Conservation (phyloP, 2,888 invertebrate species). For the Lycocerus yunnanus region DNA sequence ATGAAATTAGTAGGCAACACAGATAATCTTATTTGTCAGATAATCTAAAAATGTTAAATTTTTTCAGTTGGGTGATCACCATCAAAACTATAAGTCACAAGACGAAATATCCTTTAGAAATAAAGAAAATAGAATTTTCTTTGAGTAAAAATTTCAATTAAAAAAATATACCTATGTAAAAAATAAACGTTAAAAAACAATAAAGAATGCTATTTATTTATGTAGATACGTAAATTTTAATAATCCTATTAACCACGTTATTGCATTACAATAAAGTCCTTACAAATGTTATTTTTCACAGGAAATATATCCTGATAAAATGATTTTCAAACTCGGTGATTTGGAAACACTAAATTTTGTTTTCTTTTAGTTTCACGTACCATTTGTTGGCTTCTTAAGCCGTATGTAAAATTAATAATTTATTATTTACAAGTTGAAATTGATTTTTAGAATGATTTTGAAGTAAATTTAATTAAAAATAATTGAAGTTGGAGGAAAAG, state of each 20-base stretch:
- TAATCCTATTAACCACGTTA: background rate
- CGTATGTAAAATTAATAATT: background rate
- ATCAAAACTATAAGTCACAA: too few relatives aligned
- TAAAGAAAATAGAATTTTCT: too few relatives aligned
- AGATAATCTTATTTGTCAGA: too few relatives aligned
- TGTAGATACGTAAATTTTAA: background rate
- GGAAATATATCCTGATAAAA: constrained; percentile 41
- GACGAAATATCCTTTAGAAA: too few relatives aligned
- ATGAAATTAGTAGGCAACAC: background rate
- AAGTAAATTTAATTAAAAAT: constrained; percentile 8
- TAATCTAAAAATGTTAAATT: background rate
- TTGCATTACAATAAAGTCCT: constrained; percentile 12
- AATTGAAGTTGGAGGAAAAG: constrained; percentile 6
- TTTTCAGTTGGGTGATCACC: background rate
- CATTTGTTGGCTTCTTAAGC: constrained; percentile 39
- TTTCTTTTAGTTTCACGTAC: constrained; percentile 48
- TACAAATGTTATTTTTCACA: constrained; percentile 45
- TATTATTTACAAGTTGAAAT: background rate
- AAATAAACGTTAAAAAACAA: background rate
- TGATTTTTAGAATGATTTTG: background rate
- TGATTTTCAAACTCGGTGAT: constrained; percentile 44
- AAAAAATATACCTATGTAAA: background rate
- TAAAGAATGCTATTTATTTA: background rate
- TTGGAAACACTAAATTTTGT: constrained; percentile 49
- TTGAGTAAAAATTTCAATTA: background rate